These are phyloP conservation scores for Melospiza melodia DNA, from an alignment of 2,113 vertebrate species.

Conservation along the genomic window DNA sequence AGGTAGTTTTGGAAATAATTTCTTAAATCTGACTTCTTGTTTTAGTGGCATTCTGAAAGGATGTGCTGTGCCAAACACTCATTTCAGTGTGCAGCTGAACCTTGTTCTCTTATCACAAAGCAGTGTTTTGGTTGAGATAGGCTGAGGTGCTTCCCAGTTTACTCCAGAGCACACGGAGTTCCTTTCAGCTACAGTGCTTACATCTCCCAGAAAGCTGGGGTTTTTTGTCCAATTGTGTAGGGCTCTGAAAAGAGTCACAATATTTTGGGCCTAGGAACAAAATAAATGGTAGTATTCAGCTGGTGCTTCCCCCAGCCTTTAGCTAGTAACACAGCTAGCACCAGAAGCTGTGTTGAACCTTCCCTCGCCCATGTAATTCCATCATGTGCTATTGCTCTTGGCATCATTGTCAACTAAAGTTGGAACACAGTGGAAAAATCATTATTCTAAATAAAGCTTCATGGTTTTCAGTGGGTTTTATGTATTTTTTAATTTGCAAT, in stretches of 20 bases:
- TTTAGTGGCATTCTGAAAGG: background rate
- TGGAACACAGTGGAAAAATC: slow-evolving; percentile 13
- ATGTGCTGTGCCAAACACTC: accelerated
- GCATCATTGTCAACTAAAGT: background rate
- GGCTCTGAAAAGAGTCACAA: background rate
- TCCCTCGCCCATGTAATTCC: background rate
- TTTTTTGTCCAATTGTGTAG: background rate
- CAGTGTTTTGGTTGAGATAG: background rate
- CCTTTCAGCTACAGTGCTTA: background rate
- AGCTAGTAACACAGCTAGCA: background rate
- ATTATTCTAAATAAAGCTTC: slow-evolving; percentile 38
- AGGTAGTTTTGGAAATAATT: background rate
- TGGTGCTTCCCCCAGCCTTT: background rate
- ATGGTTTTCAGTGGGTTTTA: background rate
- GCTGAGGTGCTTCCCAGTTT: background rate
- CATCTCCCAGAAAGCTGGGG: background rate
- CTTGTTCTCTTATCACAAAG: background rate
- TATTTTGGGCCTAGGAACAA: background rate
- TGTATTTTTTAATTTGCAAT: background rate
- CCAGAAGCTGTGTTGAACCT: background rate
- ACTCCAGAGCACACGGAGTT: background rate
- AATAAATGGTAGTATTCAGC: background rate
- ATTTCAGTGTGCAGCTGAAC: background rate
- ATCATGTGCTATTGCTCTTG: background rate
- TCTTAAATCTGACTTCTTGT: background rate